Evolutionary conservation across 2,797 vertebrate genomes (phyloP), one percentile per base, ranked within the genome.

Genomic region (Galagoides demidoff): DNA sequence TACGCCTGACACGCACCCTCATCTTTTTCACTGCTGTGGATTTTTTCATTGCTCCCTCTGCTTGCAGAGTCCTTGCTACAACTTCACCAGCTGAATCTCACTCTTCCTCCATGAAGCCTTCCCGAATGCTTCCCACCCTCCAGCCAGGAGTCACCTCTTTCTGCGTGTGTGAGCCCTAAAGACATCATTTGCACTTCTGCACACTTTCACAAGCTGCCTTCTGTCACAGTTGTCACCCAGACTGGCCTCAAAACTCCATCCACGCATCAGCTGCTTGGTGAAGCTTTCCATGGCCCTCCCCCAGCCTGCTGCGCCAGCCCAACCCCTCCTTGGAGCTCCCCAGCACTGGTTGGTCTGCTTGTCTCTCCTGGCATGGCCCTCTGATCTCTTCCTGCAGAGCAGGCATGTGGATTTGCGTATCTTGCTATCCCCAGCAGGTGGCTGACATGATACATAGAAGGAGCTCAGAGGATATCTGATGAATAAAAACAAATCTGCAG

Each of bases 1-100:
- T 34, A 12, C 25, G 45, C n/a, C 11, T 22, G 31, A 14, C 31
- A 14, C 22, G 29, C 1, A 23, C 34, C n/a, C 68, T 23, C 23
- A 27, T 13, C 12, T 19, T 73, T 61, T 52, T 57, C 14, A 23
- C 9, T 0, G 4, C 1, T 31, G 7, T 1, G 17, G 0, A 27
- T 43, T 63, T 89, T 3, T 45, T 25, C 88, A 39, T 11, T 19
- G 14, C 34, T 19, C 25, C 6, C 27, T 86, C 52, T 37, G 45
- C 70, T 22, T 43, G 49, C 10, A n/a, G 14, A 49, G 6, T 52
- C 20, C 39, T 57, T 43, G 11, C 70, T 23, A 1, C 11, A 59
- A 4, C 64, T 7, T 64, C 29, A 9, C 78, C 84, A 27, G 34
- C 4, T 25, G 29, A 57, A 13, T 29, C 76, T 74, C 43, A n/a